Percentiles rank a stretch among this genome's conserved stretches.
These are phyloP conservation scores for Corvus hawaiiensis DNA, from an alignment of 2,113 vertebrate genomes.

Conservation along the genomic window DNA sequence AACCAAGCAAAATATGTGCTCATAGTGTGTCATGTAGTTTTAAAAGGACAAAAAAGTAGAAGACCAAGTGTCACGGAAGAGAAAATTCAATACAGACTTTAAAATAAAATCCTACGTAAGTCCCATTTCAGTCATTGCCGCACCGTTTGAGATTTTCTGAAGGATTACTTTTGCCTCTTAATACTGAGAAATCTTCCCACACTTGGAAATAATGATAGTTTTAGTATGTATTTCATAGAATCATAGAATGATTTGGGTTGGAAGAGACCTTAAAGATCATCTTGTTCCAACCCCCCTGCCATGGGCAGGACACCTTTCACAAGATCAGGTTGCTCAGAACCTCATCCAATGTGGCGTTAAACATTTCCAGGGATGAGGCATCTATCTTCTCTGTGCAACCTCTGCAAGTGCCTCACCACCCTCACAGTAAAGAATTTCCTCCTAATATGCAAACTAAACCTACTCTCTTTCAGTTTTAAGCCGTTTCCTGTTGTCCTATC, in stretches of 20 bases:
- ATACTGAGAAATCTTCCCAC: background rate
- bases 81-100: background rate
- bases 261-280: background rate
- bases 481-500: background rate
- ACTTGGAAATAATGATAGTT: background rate
- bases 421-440: background rate
- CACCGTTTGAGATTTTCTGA: background rate
- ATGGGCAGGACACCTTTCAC: background rate
- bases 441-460: background rate
- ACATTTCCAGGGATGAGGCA: background rate
- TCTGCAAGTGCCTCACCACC: background rate
- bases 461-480: background rate
- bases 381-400: background rate
- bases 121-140: background rate
- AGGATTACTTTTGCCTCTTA: background rate
- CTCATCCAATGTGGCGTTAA: background rate
- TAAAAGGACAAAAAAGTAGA: background rate
- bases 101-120: background rate
- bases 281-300: background rate
- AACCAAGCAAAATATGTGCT: accelerated
- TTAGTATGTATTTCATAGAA: background rate
- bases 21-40: background rate
- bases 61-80: background rate
- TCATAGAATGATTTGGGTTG: background rate
- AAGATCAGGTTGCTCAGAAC: background rate